These are phyloP conservation scores for Phyllopteryx taeniolatus DNA, from an alignment of 2,113 vertebrate species.

Conservation along the genomic window DNA sequence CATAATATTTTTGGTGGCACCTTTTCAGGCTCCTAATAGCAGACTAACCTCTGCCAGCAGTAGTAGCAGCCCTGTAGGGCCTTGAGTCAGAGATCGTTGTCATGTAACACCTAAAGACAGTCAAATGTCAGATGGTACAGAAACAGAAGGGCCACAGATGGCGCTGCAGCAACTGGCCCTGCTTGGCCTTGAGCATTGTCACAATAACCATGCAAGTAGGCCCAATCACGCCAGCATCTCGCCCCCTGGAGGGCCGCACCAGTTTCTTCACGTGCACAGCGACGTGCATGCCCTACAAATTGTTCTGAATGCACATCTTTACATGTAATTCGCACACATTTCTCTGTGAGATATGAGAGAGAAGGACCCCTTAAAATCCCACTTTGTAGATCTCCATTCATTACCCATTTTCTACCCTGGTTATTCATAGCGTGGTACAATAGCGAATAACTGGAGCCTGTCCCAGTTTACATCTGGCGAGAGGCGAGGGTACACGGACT, in stretches of 20 bases:
- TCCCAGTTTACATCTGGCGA: too few species aligned
- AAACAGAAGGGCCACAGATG: slow-evolving; percentile 73
- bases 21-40: slow-evolving; percentile 16
- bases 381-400: too few species aligned
- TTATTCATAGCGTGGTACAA: too few species aligned
- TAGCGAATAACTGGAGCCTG: too few species aligned
- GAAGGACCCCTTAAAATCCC: too few species aligned
- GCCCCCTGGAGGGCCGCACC: slow-evolving; percentile 22
- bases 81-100: slow-evolving; percentile 53
- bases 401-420: too few species aligned
- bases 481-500: too few species aligned
- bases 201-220: slow-evolving; percentile 35
- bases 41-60: slow-evolving; percentile 10
- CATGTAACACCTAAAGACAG: slow-evolving; percentile 69
- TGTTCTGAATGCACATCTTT: neutral
- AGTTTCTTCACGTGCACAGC: slow-evolving; percentile 4
- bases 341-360: too few species aligned
- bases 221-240: slow-evolving; percentile 27
- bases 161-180: slow-evolving; percentile 45
- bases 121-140: slow-evolving; percentile 63
- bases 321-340: slow-evolving; percentile 5
- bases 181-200: slow-evolving; percentile 53
- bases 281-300: slow-evolving; percentile 15
- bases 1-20: slow-evolving; percentile 22
- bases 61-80: slow-evolving; percentile 25